Percentiles rank a stretch among this genome's conserved stretches.
Evolutionary conservation across 2,113 vertebrate species (phyloP).

Genomic region (Melanerpes aurifrons): DNA sequence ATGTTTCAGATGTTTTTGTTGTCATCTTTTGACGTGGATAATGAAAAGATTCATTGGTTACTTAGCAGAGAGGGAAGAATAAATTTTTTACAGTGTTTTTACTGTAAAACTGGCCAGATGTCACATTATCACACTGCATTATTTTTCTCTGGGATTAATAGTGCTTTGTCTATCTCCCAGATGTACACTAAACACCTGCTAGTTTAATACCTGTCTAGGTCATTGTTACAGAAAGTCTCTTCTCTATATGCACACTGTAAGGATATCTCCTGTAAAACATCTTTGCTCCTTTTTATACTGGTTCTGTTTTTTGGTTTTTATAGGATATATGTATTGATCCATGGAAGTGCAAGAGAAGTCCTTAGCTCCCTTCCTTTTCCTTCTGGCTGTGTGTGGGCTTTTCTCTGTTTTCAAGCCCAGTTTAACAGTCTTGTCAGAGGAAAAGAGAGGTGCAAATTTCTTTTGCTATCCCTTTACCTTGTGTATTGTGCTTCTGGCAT

Average conservation of each 20-base stretch:
- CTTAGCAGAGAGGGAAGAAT: slow-evolving; percentile 7
- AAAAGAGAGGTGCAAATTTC: slow-evolving; percentile 38
- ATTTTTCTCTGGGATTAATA: slow-evolving; percentile 52
- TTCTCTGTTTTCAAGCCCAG: neutral
- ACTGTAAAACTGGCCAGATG: slow-evolving; percentile 32
- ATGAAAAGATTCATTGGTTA: slow-evolving; percentile 19
- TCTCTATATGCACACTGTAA: neutral
- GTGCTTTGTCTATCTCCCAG: slow-evolving; percentile 55
- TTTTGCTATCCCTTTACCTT: neutral
- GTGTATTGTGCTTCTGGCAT: neutral
- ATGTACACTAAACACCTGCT: slow-evolving; percentile 22
- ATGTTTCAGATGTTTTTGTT: neutral
- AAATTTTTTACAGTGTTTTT: slow-evolving; percentile 28
- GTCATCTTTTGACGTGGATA: slow-evolving; percentile 1
- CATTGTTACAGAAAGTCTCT: neutral
- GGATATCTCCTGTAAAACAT: neutral
- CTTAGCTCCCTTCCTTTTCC: neutral
- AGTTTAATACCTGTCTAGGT: slow-evolving; percentile 38
- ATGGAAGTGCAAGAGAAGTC: neutral
- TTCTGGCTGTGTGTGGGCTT: neutral
- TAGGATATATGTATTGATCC: neutral
- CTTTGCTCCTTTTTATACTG: neutral
- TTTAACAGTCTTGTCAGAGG: neutral
- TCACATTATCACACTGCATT: neutral
- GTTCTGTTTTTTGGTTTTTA: neutral